Evolutionary conservation across 2,888 invertebrate species (phyloP), one percentile per base, ranked within the genome.

Genomic region (Resseliella maxima): DNA sequence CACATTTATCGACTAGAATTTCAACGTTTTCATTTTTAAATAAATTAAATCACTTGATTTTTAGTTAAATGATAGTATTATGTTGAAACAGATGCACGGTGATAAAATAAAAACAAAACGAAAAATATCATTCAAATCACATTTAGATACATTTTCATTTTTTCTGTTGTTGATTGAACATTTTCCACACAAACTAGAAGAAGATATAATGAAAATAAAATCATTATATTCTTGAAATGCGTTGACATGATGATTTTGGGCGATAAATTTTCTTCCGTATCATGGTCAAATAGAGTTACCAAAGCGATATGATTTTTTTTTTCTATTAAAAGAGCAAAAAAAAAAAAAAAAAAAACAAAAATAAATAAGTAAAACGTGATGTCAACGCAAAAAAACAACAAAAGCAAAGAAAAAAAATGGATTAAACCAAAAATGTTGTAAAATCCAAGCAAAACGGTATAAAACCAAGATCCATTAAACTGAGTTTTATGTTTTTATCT

Each of bases 271-370:
- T 24, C 24, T 59, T 59, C 59, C 59, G n/a, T 31, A 72, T 21
- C 15, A 72, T 72, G 72, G 72, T 72, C 72, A 72, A 72, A 31
- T 72, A 35, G 15, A 72, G 72, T 72, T 72, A 72, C 72, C 72
- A 72, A 31, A 72, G 18, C 31, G 31, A 72, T 31, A 24, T 5
- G 27, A 72, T 31, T 12, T 72, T 18, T 72, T 27, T 72, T 35
- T 59, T 24, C 27, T 59, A 24, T 8, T 50, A 21, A 21, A 6
- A 50, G 15, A 50, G 21, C 18, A 59, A 59, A 24, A 8, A 3
- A 24, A 15, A 27, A 72, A 31, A 27, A 31, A 72, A 12, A 72
- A 72, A 27, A 72, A 72, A n/a, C n/a, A n/a, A n/a, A n/a, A n/a
- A n/a, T n/a, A 45, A 45, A 45, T 5, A 45, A 45, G 12, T 5